Conservation (phyloP, 2,888 invertebrate genomes). For the Galerucella nymphaeae region DNA sequence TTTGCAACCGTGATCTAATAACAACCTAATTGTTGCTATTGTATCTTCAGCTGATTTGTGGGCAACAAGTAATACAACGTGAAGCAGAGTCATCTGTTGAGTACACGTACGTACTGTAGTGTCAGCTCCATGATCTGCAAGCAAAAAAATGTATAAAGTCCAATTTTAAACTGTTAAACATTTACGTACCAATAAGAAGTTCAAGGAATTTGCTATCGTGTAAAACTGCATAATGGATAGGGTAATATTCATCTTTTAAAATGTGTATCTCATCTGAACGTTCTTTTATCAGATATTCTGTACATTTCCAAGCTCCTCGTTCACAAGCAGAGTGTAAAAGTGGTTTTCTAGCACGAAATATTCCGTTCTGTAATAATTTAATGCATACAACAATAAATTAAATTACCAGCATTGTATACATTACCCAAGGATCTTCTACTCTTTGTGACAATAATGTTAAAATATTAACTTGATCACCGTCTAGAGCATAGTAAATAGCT, state of each 20-base stretch:
- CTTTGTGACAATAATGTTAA: constrained; percentile 74
- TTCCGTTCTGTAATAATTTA: constrained; percentile 59
- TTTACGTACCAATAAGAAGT: constrained; percentile 69
- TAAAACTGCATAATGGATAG: constrained; percentile 80
- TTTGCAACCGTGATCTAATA: constrained; percentile 78
- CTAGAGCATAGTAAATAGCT: constrained; percentile 78
- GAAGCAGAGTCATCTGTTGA: constrained; percentile 77
- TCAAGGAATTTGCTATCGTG: constrained; percentile 78
- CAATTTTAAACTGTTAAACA: constrained; percentile 18
- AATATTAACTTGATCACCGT: constrained; percentile 78
- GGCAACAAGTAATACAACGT: constrained; percentile 76
- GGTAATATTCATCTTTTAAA: constrained; percentile 80
- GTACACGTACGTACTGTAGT: constrained; percentile 77
- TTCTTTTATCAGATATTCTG: constrained; percentile 74
- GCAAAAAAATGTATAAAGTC: not conserved
- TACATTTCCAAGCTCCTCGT: constrained; percentile 78
- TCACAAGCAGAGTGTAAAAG: constrained; percentile 77
- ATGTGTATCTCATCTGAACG: constrained; percentile 77
- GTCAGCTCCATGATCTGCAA: constrained; percentile 69
- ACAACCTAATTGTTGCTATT: constrained; percentile 73
- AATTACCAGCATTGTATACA: not conserved
- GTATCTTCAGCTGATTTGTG: constrained; percentile 79
- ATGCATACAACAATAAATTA: not conserved
- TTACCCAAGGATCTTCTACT: constrained; percentile 78
- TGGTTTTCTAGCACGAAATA: constrained; percentile 71